A percentile compares a stretch with the other conserved stretches of the same genome.
phyloP scores from a whole-genome alignment of 2,888 invertebrate species.

The Lottia scabra region DNA sequence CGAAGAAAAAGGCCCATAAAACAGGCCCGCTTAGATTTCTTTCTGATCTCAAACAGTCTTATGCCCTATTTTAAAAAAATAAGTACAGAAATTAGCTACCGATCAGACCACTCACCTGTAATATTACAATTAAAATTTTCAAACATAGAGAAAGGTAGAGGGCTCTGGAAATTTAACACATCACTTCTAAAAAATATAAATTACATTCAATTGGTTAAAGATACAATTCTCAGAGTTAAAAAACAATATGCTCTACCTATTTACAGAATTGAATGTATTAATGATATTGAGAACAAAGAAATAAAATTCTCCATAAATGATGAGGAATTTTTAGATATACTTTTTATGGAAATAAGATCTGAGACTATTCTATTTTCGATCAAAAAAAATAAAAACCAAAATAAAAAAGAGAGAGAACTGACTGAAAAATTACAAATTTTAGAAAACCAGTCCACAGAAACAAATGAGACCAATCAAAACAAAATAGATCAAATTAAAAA shows the following conservation, averaged over 20 bases:
- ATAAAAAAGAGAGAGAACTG: not conserved
- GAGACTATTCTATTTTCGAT: constrained; percentile 10
- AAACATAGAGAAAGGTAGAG: constrained; percentile 9
- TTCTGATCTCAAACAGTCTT: not conserved
- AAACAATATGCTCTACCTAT: constrained; percentile 15
- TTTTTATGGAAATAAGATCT: constrained; percentile 3
- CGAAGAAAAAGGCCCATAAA: not conserved
- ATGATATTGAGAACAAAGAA: constrained; percentile 4
- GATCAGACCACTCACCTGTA: constrained; percentile 7
- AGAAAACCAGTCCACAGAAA: not conserved
- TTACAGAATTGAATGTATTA: constrained; percentile 12
- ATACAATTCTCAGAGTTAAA: constrained; percentile 6
- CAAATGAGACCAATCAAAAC: not conserved
- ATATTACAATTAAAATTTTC: not conserved
- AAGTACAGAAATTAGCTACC: constrained; percentile 3
- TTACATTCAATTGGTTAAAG: constrained; percentile 10
- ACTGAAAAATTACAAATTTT: not conserved
- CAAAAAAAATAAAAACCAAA: not conserved
- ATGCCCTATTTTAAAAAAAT: not conserved
- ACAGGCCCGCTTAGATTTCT: not conserved
- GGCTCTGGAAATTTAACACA: constrained; percentile 22
- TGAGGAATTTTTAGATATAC: constrained; percentile 20
- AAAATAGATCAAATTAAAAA: not conserved
- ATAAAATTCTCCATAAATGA: constrained; percentile 18
- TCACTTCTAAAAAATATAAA: constrained; percentile 14